Base-by-base conservation (phyloP, 2,113 vertebrate species). In the Oreochromis niloticus region DNA sequence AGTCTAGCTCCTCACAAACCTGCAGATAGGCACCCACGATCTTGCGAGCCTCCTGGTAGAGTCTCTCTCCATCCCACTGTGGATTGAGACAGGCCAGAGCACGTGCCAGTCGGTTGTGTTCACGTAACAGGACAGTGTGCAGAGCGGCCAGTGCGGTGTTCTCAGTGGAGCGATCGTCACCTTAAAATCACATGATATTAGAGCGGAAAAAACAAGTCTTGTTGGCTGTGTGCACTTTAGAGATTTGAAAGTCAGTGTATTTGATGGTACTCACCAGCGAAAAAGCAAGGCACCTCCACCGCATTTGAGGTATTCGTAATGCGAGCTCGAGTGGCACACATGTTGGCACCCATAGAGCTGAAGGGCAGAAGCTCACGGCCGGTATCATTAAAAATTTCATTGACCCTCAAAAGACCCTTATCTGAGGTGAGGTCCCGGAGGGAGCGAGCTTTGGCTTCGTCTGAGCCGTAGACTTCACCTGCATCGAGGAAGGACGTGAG, bases 1-100 rank as follows among this genome's bases (percentile, higher is more conserved):
- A 41, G 32, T 10, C 6, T 22, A 59, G 59, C 9, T 3, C 6
- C 3, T 50, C 22, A 48, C 80, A 59, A 50, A 96, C 96, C 96
- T 97, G 96, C 2, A 88, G 50, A 85, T 92, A 95, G 7, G 48
- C 96, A 1, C 95, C 96, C 78, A 96, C 8, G 88, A 97, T 96
- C 85, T 97, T 97, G 24, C 96, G 95, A 1, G 95, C 55, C 84
- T 97, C 96, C 59, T 97, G 95, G 82, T 96, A 97, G 27, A 96
- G 63, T 32, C 80, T 95, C 36, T 97, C 96, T 66, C 95, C 94
- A 3, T 63, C 16, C 97, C 96, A 97, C 0, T 88, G 36, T 13
- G 95, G 95, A 83, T 97, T 97, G n/a, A 96, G 80, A 3, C 75
- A 3, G 5, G 46, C 85, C 30, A 97, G 91, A 6, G 80, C 93